Conservation (phyloP, 2,888 invertebrate genomes). For the Erebia ligea region DNA sequence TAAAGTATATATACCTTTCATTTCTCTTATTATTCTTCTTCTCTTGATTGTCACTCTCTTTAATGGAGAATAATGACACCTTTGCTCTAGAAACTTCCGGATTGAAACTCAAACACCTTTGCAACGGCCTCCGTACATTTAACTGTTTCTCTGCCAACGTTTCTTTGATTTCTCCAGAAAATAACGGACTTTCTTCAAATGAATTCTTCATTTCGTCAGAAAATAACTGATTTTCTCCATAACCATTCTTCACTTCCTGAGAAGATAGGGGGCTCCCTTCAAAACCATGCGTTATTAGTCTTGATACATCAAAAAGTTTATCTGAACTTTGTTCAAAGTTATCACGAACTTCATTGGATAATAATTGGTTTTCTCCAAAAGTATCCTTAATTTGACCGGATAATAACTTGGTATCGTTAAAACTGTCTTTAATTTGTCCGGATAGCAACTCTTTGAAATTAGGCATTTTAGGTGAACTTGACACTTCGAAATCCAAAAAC, state of each 20-base stretch:
- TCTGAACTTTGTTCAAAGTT: not conserved
- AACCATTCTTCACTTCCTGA: no score
- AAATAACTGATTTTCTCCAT: not conserved
- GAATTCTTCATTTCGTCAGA: not conserved
- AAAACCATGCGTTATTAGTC: not conserved
- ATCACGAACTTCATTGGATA: not conserved
- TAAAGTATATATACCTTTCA: slow-evolving; percentile 73
- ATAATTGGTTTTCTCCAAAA: not conserved
- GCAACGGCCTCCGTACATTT: slow-evolving; percentile 52
- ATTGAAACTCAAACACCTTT: slow-evolving; percentile 66
- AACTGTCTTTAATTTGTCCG: slow-evolving; percentile 64
- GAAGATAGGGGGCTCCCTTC: not conserved
- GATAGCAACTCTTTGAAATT: slow-evolving; percentile 69
- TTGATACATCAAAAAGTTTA: not conserved
- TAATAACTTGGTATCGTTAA: slow-evolving; percentile 46
- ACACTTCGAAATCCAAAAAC: slow-evolving; percentile 65
- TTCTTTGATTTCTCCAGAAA: slow-evolving; percentile 68
- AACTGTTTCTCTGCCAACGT: slow-evolving; percentile 49
- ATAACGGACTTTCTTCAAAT: not conserved
- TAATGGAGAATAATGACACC: slow-evolving; percentile 59
- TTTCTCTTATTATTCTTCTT: slow-evolving; percentile 83
- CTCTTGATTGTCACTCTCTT: slow-evolving; percentile 57
- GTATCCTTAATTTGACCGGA: not conserved
- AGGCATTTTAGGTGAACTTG: slow-evolving; percentile 68
- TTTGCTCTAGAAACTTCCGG: slow-evolving; percentile 56